phyloP scores from a whole-genome alignment of 53 echinoderm and acorn worm species.

The Hippasteria phrygiana region DNA sequence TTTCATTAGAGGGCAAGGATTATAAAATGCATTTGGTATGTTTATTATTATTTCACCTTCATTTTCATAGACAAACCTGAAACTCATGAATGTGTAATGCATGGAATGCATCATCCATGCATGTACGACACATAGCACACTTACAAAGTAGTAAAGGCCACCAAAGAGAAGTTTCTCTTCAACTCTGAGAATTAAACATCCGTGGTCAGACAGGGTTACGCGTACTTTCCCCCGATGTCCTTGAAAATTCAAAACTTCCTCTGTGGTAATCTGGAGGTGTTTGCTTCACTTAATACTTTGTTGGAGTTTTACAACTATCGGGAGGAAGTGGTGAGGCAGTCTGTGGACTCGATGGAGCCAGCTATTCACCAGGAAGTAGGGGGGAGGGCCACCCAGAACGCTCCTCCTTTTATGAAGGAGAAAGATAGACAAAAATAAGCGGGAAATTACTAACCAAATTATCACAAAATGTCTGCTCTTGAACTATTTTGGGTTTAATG shows the following conservation, averaged over 20 bases:
- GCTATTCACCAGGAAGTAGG: neutral
- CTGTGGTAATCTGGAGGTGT: conserved; percentile 29
- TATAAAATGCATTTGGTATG: too few relatives aligned
- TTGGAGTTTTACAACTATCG: neutral
- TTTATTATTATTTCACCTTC: too few relatives aligned
- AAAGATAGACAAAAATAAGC: neutral
- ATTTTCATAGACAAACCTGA: too few relatives aligned
- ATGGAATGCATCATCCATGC: too few relatives aligned
- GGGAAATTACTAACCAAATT: neutral
- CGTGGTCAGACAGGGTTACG: neutral
- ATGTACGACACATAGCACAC: too few relatives aligned
- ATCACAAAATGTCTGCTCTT: too few relatives aligned
- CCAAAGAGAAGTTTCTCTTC: too few relatives aligned
- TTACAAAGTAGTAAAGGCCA: too few relatives aligned
- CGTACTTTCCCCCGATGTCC: conserved; percentile 9
- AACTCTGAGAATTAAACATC: too few relatives aligned
- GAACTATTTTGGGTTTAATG: too few relatives aligned
- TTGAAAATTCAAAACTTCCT: conserved; percentile 36
- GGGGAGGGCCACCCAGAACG: neutral
- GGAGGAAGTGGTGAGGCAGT: conserved; percentile 26
- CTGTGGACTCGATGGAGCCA: conserved; percentile 31
- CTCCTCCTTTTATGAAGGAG: neutral
- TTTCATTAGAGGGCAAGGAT: too few relatives aligned
- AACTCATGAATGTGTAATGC: too few relatives aligned
- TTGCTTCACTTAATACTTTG: neutral